phyloP scores from a whole-genome alignment of 2,113 vertebrate species.

The Carassius carassius region DNA sequence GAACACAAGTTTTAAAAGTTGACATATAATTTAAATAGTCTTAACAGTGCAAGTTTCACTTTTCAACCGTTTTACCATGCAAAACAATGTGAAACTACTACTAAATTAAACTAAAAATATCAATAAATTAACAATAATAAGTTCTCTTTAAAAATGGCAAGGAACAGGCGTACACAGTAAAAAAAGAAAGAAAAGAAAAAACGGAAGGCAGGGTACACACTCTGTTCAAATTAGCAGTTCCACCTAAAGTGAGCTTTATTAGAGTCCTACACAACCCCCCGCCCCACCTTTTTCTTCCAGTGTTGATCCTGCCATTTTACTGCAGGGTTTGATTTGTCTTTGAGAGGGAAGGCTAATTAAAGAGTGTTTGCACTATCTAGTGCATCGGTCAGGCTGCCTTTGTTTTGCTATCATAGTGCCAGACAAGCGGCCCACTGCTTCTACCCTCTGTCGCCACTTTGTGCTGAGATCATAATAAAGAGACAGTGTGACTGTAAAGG shows the following conservation, averaged over 20 bases:
- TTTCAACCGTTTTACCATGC: no score
- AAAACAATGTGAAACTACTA: no score
- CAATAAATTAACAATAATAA: no score
- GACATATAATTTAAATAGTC: background rate
- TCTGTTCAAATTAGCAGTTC: slow-evolving; percentile 68
- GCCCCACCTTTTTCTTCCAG: slow-evolving; percentile 31
- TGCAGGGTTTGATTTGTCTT: slow-evolving; percentile 71
- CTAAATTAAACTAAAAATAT: no score
- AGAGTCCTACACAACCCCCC: slow-evolving; percentile 60
- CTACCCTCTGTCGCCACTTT: slow-evolving; percentile 65
- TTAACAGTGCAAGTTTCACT: no score
- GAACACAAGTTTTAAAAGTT: background rate
- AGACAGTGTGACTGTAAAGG: slow-evolving; percentile 80
- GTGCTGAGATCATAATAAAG: slow-evolving; percentile 76
- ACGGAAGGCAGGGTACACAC: slow-evolving; percentile 60
- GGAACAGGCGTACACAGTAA: slow-evolving; percentile 38
- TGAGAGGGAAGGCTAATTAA: slow-evolving; percentile 73
- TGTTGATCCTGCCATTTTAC: slow-evolving; percentile 60
- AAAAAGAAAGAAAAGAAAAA: slow-evolving; percentile 64
- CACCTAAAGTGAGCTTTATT: slow-evolving; percentile 50
- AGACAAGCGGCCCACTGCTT: slow-evolving; percentile 72
- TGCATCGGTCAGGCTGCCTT: slow-evolving; percentile 76
- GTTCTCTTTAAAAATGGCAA: slow-evolving; percentile 51
- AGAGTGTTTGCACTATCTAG: slow-evolving; percentile 77
- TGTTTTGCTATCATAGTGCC: slow-evolving; percentile 82